Evolutionary conservation across 2,888 invertebrate species (phyloP).

Genomic region (Apamea monoglypha): DNA sequence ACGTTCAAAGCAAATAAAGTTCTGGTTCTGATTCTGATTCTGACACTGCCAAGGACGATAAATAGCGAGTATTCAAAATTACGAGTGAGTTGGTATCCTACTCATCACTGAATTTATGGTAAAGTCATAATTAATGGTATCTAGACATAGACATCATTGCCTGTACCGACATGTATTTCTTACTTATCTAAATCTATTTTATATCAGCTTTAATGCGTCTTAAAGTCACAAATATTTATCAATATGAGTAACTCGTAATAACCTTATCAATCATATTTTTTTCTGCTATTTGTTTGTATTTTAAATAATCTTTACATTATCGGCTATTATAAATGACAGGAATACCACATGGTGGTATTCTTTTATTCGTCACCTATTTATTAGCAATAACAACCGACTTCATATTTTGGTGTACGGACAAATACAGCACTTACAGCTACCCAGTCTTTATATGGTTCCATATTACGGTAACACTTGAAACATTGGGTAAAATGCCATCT

Average conservation of each 20-base stretch:
- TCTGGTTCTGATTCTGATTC: too few species aligned
- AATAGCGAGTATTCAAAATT: background rate
- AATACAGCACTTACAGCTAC: background rate
- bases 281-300: background rate
- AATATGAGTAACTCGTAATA: background rate
- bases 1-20: too few species aligned
- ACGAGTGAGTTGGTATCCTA: background rate
- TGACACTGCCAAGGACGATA: too few species aligned
- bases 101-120: background rate
- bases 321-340: too few species aligned
- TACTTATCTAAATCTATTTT: slow-evolving; percentile 9
- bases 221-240: background rate
- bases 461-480: background rate
- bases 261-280: background rate
- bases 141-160: background rate
- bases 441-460: background rate
- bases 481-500: background rate
- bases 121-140: background rate
- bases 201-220: slow-evolving; percentile 11
- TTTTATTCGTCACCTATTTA: background rate
- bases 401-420: background rate
- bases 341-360: too few species aligned
- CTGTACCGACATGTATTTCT: background rate
- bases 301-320: background rate
- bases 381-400: background rate